Conservation (phyloP, 2,888 invertebrate genomes). For the Arge pagana region DNA sequence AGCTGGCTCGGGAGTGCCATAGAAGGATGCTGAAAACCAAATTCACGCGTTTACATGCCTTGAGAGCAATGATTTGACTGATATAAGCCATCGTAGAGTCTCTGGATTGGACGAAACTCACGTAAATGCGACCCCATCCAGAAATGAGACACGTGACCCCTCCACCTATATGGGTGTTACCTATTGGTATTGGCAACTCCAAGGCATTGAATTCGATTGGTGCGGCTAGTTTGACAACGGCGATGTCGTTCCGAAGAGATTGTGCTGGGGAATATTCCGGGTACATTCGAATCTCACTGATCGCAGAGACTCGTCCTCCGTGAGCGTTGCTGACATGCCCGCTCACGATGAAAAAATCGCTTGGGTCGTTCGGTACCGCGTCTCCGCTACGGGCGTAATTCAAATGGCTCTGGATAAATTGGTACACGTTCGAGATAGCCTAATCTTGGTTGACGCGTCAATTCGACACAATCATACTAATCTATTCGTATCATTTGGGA, state of each 20-base stretch:
- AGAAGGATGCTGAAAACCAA: neutral
- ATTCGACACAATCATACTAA: too few relatives aligned
- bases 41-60: too few relatives aligned
- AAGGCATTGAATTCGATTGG: slow-evolving; percentile 11
- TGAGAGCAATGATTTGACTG: too few relatives aligned
- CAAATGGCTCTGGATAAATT: too few relatives aligned
- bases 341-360: slow-evolving; percentile 4
- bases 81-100: too few relatives aligned
- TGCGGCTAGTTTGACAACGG: slow-evolving; percentile 4
- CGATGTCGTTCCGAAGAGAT: slow-evolving; percentile 12
- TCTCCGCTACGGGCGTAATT: too few relatives aligned
- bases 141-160: slow-evolving; percentile 1
- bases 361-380: too few relatives aligned
- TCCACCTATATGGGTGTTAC: neutral
- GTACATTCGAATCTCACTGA: slow-evolving; percentile 15
- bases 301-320: slow-evolving; percentile 10
- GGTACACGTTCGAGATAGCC: too few relatives aligned
- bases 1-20: neutral
- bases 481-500: too few relatives aligned
- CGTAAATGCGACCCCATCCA: slow-evolving; percentile 18
- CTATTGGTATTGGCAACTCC: slow-evolving; percentile 15
- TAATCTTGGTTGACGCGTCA: too few relatives aligned
- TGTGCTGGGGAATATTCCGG: neutral
- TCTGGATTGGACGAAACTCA: slow-evolving; percentile 2
- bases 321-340: slow-evolving; percentile 6